Percentiles rank a stretch among this genome's conserved stretches.
phyloP scores from a whole-genome alignment of 2,888 invertebrate species.

The Stegana nigrithorax region DNA sequence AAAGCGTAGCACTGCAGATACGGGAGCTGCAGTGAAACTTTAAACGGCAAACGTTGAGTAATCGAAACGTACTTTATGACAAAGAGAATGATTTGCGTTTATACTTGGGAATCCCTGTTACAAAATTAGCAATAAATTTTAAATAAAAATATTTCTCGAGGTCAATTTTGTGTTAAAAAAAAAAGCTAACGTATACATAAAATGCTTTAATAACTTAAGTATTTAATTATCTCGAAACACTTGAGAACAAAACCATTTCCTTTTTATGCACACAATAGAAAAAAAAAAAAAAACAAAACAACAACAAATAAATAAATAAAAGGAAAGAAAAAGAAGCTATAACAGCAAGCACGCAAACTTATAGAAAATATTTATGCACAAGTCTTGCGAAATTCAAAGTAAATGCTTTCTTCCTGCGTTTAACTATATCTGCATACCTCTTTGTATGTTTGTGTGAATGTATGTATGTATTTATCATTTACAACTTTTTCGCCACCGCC shows the following conservation, averaged over 20 bases:
- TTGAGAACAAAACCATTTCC: constrained; percentile 6
- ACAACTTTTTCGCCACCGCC: too few relatives aligned
- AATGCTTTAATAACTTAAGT: background rate
- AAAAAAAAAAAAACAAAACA: background rate
- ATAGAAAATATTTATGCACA: constrained; percentile 15
- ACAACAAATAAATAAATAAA: constrained; percentile 25
- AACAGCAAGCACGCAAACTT: constrained; percentile 16
- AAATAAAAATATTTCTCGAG: too few relatives aligned
- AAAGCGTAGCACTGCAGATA: too few relatives aligned
- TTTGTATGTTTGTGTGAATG: background rate
- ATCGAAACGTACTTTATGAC: too few relatives aligned
- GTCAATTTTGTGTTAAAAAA: too few relatives aligned
- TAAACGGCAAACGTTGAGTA: too few relatives aligned
- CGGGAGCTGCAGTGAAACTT: too few relatives aligned
- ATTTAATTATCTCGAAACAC: constrained; percentile 1
- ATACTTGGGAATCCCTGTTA: too few relatives aligned
- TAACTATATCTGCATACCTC: constrained; percentile 15
- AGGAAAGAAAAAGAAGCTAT: constrained; percentile 24
- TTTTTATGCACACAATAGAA: background rate
- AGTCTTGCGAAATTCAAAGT: constrained; percentile 27
- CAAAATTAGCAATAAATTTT: too few relatives aligned
- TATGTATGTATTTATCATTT: background rate
- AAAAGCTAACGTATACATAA: too few relatives aligned
- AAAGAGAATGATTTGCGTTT: too few relatives aligned
- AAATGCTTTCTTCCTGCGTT: constrained; percentile 58